phyloP scores from a whole-genome alignment of 1,140 invertebrate species.

The Lepidurus couesii region DNA sequence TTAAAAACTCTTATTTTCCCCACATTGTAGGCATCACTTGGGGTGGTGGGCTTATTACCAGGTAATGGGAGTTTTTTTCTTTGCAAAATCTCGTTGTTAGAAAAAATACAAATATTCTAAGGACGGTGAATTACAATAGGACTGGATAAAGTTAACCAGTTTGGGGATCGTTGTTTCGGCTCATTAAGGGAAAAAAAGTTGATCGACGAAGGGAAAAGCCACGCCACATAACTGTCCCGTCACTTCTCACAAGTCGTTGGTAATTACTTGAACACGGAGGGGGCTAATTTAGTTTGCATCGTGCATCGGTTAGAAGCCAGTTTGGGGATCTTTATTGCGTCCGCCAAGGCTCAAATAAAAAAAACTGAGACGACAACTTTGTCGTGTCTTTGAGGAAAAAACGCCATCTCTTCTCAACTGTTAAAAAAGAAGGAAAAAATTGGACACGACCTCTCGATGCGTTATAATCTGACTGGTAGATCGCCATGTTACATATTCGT shows the following conservation, averaged over 20 bases:
- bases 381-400: not conserved
- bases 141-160: not conserved
- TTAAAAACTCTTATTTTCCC: no score
- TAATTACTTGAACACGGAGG: slow-evolving; percentile 19
- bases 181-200: slow-evolving; percentile 8
- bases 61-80: no score
- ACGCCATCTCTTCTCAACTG: not conserved
- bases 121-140: not conserved
- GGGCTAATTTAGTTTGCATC: slow-evolving; percentile 18
- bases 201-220: not conserved
- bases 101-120: not conserved
- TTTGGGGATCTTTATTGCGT: slow-evolving; percentile 11
- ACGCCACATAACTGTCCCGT: slow-evolving; percentile 17
- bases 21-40: no score
- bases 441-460: not conserved
- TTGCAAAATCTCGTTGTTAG: not conserved
- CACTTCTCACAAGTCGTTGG: slow-evolving; percentile 7
- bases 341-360: not conserved
- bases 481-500: not conserved
- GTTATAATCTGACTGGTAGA: not conserved
- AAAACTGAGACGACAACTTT: not conserved
- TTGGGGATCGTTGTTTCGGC: not conserved
- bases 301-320: not conserved
- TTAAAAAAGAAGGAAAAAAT: not conserved
- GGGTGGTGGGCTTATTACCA: no score